Evolutionary conservation across 2,797 vertebrate species (phyloP).

Genomic region (Tadarida brasiliensis): DNA sequence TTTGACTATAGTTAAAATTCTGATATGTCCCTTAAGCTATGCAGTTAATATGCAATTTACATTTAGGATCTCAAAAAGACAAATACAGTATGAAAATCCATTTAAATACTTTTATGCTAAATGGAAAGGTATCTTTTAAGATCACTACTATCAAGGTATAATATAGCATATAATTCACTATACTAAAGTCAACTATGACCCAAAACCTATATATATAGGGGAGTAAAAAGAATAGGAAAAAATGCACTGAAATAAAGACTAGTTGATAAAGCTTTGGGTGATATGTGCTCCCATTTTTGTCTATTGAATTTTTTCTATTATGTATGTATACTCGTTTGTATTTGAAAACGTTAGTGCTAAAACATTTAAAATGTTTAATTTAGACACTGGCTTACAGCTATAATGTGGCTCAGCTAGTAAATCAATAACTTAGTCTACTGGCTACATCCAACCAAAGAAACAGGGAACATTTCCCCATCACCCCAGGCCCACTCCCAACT

Average conservation of each 20-base stretch:
- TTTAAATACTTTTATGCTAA: constrained; percentile 67
- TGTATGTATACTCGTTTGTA: background rate
- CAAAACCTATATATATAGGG: background rate
- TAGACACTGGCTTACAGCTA: background rate
- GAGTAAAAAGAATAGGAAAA: constrained; percentile 16
- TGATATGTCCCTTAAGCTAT: constrained; percentile 30
- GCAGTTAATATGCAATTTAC: background rate
- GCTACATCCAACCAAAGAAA: background rate
- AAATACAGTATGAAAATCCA: constrained; percentile 35
- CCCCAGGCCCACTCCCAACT: background rate
- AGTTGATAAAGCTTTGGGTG: background rate
- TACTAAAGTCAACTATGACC: constrained; percentile 24
- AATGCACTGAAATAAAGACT: background rate
- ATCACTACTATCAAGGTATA: background rate
- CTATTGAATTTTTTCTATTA: background rate
- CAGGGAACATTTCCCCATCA: background rate
- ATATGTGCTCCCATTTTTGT: background rate
- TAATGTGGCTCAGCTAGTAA: background rate
- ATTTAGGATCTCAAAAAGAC: background rate
- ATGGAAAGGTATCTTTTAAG: background rate
- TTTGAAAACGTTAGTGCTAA: constrained; percentile 40
- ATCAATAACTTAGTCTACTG: background rate
- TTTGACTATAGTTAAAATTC: constrained; percentile 49
- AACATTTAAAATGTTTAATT: background rate
- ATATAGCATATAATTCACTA: background rate